A percentile compares a stretch with the other conserved stretches of the same genome.
These are phyloP conservation scores for Salminus brasiliensis DNA, from an alignment of 2,113 vertebrate genomes.

Conservation along the genomic window DNA sequence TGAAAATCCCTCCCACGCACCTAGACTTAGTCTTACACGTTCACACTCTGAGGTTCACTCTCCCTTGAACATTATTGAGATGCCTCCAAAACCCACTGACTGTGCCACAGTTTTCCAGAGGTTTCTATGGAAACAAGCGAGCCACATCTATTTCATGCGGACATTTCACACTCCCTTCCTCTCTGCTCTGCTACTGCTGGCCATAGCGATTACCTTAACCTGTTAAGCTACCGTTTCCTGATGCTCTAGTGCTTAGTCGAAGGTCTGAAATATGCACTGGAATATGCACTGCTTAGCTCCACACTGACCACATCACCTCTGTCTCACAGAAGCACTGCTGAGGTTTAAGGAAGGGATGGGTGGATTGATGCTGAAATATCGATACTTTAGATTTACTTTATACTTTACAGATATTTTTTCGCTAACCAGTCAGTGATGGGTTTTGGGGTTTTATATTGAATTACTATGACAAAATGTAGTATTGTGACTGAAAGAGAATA, in stretches of 20 bases:
- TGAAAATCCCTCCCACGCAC: conserved; percentile 40
- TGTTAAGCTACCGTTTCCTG: conserved; percentile 50
- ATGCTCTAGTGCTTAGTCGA: conserved; percentile 45
- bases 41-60: conserved; percentile 42
- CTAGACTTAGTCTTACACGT: neutral
- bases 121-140: conserved; percentile 74
- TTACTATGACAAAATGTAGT: too few relatives aligned
- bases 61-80: conserved; percentile 67
- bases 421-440: too few relatives aligned
- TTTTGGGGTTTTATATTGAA: too few relatives aligned
- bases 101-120: conserved; percentile 58
- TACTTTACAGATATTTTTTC: too few relatives aligned
- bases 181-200: conserved; percentile 58
- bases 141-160: conserved; percentile 69
- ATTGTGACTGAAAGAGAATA: neutral
- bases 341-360: too few relatives aligned
- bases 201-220: conserved; percentile 64
- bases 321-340: too few relatives aligned
- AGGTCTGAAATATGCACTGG: conserved; percentile 31
- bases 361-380: too few relatives aligned
- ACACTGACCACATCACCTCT: conserved; percentile 14
- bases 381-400: too few relatives aligned
- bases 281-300: conserved; percentile 14
- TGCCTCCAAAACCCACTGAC: conserved; percentile 60
- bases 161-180: conserved; percentile 58